A percentile compares a stretch with the other conserved stretches of the same genome.
Evolutionary conservation across 2,888 invertebrate genomes (phyloP).

Genomic region (Euproctis similis): DNA sequence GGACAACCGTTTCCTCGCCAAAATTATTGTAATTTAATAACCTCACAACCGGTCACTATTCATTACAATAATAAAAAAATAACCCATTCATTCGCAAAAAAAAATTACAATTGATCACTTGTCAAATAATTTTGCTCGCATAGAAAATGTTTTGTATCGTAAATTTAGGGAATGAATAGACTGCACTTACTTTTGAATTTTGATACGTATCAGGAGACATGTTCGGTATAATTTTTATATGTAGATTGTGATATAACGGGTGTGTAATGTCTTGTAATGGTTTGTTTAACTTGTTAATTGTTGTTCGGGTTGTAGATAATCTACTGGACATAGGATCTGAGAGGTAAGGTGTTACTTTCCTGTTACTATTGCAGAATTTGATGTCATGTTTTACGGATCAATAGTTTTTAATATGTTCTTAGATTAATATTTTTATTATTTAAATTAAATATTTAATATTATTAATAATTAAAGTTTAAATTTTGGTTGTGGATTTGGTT

Average conservation of each 20-base stretch:
- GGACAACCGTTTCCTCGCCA: conserved; percentile 28
- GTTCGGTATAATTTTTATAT: conserved; percentile 45
- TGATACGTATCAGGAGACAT: conserved; percentile 50
- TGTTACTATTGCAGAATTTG: no score
- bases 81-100: conserved; percentile 55
- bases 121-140: conserved; percentile 44
- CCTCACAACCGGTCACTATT: conserved; percentile 35
- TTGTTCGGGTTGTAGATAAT: conserved; percentile 54
- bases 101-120: conserved; percentile 68
- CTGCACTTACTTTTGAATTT: conserved; percentile 35
- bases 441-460: no score
- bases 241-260: conserved; percentile 32
- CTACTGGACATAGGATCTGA: no score
- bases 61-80: conserved; percentile 35
- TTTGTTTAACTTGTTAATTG: conserved; percentile 69
- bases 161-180: conserved; percentile 30
- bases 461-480: no score
- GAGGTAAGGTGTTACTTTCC: no score
- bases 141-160: conserved; percentile 44
- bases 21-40: conserved; percentile 71
- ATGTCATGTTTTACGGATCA: no score
- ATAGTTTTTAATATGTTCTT: no score
- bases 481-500: no score
- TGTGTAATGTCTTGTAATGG: conserved; percentile 31
- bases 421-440: no score